A percentile compares a stretch with the other conserved stretches of the same genome.
These are phyloP conservation scores for Trachelus troglodyta DNA, from an alignment of 2,888 invertebrate genomes.

Conservation along the genomic window DNA sequence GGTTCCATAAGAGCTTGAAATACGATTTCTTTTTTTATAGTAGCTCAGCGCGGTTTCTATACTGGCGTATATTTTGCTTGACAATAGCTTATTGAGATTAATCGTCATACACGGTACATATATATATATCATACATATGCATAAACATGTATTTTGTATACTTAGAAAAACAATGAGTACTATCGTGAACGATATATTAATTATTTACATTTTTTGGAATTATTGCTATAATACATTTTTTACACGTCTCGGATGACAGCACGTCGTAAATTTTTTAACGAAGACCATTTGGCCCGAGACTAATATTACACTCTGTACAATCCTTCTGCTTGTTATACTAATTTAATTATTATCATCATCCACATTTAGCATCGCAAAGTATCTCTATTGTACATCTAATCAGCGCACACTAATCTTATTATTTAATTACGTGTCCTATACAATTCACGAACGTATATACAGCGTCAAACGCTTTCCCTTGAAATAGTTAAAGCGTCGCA, in stretches of 20 bases:
- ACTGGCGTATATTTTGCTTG: not conserved
- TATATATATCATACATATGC: not conserved
- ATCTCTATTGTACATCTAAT: slow-evolving; percentile 4
- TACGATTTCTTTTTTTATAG: not conserved
- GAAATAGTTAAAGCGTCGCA: not conserved
- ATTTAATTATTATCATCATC: slow-evolving; percentile 10
- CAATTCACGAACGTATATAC: slow-evolving; percentile 15
- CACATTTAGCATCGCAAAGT: slow-evolving; percentile 21
- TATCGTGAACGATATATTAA: slow-evolving; percentile 1
- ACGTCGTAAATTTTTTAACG: not conserved
- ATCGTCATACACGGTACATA: not conserved
- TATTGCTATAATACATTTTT: slow-evolving; percentile 56
- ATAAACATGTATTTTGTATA: slow-evolving; percentile 10
- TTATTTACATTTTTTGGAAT: slow-evolving; percentile 47
- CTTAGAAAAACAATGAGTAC: slow-evolving; percentile 37
- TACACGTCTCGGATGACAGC: slow-evolving; percentile 18
- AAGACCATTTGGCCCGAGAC: not conserved
- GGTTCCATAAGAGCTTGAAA: not conserved
- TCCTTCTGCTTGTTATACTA: not conserved
- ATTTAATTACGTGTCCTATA: not conserved
- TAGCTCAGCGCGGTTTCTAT: not conserved
- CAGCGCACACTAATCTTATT: slow-evolving; percentile 1
- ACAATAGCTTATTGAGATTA: not conserved
- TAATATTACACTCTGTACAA: slow-evolving; percentile 2
- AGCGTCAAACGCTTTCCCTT: not conserved